Base-by-base conservation (phyloP, 2,113 vertebrate genomes). In the Myotis brandtii region DNA sequence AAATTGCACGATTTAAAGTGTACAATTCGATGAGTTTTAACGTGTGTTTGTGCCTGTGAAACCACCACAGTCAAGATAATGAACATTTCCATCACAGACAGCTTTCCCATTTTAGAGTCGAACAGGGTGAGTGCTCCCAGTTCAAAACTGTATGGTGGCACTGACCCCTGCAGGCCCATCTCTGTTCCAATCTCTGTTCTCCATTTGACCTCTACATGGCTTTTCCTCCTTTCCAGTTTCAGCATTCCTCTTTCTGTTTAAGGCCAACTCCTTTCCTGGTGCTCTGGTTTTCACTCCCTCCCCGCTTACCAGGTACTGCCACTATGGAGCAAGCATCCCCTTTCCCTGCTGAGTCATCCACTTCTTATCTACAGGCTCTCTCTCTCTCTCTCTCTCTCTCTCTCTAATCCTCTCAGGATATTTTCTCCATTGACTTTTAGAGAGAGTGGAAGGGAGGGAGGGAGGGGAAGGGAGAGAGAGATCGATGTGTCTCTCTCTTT, bases 31-130 rank as follows among this genome's bases (percentile, higher is more conserved):
- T 77, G 43, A 87, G 9, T 83, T 82, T 76, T 37, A 48, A 79
- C 3, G 1, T 34, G 56, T n/a, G 7, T 9, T 46, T 11, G 12
- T 52, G 64, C 64, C 82, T 23, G 3, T 72, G 32, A 95, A 93
- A 64, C 23, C n/a, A 76, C 76, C 56, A 10, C 1, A 70, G 23
- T 64, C 43, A 72, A 54, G 86, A 54, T 54, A 70, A 86, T 48
- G 64, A 46, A 54, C 8, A 34, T 91, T 94, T 91, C 83, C 43
- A 25, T 75, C 67, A 14, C 14, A 64, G 59, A 30, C 17, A 86
- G 23, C 37, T 89, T 93, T 89, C 82, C 86, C n/a, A 23, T 67
- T 91, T 94, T 34, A 87, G 70, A 27, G n/a, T 54, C 1, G 27
- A 83, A 69, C 64, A 66, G 40, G 32, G 9, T 77, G 80, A 73